These are phyloP conservation scores for Ectemnius lituratus DNA, from an alignment of 2,888 invertebrate genomes.

Conservation along the genomic window DNA sequence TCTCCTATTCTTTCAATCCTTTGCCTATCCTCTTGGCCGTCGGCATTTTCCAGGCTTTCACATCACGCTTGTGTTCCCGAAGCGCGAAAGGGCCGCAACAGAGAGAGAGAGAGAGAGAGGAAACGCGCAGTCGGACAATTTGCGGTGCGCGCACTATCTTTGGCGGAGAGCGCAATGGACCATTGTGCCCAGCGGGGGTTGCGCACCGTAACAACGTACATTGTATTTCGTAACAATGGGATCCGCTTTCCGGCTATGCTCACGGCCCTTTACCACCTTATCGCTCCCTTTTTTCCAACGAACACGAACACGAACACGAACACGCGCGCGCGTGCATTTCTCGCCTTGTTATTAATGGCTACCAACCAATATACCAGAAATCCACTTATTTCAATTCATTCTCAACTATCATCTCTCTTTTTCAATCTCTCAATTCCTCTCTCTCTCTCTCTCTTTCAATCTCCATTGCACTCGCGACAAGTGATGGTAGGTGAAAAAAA, in stretches of 20 bases:
- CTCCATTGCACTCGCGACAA: no score
- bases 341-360: constrained; percentile 56
- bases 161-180: constrained; percentile 20
- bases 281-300: constrained; percentile 50
- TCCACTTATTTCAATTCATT: no score
- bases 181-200: constrained; percentile 60
- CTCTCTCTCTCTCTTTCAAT: no score
- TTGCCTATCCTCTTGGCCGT: no score
- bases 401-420: no score
- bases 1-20: no score
- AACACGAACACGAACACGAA: constrained; percentile 46
- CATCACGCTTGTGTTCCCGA: neutral
- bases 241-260: constrained; percentile 47
- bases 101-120: neutral
- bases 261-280: constrained; percentile 41
- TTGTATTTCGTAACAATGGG: constrained; percentile 68
- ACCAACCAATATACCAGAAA: constrained; percentile 14
- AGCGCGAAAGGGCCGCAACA: constrained; percentile 7
- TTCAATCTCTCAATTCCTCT: no score
- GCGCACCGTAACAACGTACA: constrained; percentile 65
- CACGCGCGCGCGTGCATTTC: constrained; percentile 43
- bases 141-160: neutral
- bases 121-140: constrained; percentile 19
- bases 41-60: no score
- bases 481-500: no score